Conservation (phyloP, 2,113 vertebrate genomes). For the Apeltes quadracus region DNA sequence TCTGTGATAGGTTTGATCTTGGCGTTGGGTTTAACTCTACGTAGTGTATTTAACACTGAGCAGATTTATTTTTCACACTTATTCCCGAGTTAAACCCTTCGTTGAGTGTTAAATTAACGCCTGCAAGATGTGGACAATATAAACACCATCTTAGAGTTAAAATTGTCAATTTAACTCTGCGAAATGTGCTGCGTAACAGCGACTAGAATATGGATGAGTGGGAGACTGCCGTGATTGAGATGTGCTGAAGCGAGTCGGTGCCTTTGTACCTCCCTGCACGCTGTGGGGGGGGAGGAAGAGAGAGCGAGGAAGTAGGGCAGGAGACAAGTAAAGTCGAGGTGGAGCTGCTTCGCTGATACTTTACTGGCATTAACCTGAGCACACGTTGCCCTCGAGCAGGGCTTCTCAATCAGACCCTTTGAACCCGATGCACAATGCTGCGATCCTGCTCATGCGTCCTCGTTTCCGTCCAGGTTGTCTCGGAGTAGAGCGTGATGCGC, state of each 20-base stretch:
- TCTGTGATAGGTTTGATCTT: too few relatives aligned
- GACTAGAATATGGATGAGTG: conserved; percentile 63
- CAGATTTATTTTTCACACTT: too few relatives aligned
- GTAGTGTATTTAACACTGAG: too few relatives aligned
- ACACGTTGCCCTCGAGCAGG: conserved; percentile 49
- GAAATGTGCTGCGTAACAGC: too few relatives aligned
- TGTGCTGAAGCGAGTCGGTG: conserved; percentile 48
- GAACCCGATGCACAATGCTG: conserved; percentile 38
- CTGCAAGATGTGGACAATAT: too few relatives aligned
- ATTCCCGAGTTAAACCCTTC: too few relatives aligned
- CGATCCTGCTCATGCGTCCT: conserved; percentile 26
- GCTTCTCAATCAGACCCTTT: conserved; percentile 60
- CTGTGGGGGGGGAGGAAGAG: conserved; percentile 32
- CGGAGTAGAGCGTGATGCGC: conserved; percentile 33
- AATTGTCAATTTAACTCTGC: too few relatives aligned
- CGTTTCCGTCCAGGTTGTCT: conserved; percentile 21
- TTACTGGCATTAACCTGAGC: conserved; percentile 37
- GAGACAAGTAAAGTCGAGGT: conserved; percentile 46
- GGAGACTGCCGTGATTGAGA: conserved; percentile 57
- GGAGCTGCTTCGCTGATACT: conserved; percentile 45
- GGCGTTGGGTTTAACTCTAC: too few relatives aligned
- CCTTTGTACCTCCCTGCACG: conserved; percentile 48
- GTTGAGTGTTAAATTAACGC: too few relatives aligned
- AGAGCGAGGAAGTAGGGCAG: conserved; percentile 61
- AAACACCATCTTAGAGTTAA: too few relatives aligned